Evolutionary conservation across 1,140 invertebrate species (phyloP), one percentile per base, ranked within the genome.

Genomic region (Coptotermes formosanus): DNA sequence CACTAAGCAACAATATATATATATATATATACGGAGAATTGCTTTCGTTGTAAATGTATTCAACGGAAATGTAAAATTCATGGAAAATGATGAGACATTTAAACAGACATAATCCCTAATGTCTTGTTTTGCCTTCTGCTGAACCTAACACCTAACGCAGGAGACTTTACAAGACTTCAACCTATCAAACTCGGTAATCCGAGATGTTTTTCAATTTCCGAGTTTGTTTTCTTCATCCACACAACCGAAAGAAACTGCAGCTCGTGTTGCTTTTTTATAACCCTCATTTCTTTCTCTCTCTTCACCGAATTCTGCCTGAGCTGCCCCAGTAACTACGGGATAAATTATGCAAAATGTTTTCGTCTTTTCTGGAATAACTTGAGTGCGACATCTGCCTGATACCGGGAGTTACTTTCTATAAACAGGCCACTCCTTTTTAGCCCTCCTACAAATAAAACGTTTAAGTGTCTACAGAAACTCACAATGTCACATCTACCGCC

Each of bases 161-260:
- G 2, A 55, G 52, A 21, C 1, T 55, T 55, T 21, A 55, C 52
- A 55, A 55, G 14, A 21, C 19, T 55, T 55, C 52, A 21, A 55
- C n/a, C n/a, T 75, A 75, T 75, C 64, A 30, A 75, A 75, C 7
- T 75, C 30, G 25, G 64, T n/a, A 75, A 75, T 75, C 64, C 64
- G 64, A 75, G 30, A 75, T n/a, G 25, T 75, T 75, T 75, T 30
- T 75, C 64, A 75, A 75, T 75, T 75, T 75, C 64, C 64, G 64
- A 75, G 0, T 25, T 75, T 75, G 64, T 75, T 75, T 75, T 75
- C 64, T 69, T 69, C 64, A 25, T 25, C 25, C 64, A 75, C 64
- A 30, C n/a, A 75, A 7, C 64, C 4, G 64, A 75, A 75, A 75
- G n/a, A 16, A 9, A 6, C 8, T 25, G n/a, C 64, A 1, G 11